Conservation (phyloP, 2,888 invertebrate genomes). For the Meta bourneti region DNA sequence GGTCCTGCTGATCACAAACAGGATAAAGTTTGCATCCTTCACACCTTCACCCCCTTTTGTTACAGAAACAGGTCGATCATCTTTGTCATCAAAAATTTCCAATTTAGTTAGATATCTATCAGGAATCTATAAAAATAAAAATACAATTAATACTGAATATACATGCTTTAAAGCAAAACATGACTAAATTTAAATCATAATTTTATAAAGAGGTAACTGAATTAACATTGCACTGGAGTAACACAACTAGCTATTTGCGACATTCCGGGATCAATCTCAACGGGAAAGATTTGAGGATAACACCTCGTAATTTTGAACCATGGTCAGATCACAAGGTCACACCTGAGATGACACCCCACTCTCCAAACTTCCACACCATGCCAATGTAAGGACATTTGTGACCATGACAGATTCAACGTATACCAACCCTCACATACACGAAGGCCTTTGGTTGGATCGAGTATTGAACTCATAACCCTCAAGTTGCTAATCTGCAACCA, state of each 20-base stretch:
- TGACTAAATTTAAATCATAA: neutral
- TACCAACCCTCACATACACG: too few relatives aligned
- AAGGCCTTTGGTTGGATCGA: too few relatives aligned
- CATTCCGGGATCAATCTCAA: neutral
- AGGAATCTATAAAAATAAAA: conserved; percentile 79
- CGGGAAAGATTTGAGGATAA: neutral
- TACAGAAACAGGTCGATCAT: conserved; percentile 78
- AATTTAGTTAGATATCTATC: conserved; percentile 79
- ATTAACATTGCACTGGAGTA: neutral
- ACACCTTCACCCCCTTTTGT: conserved; percentile 79
- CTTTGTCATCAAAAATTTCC: conserved; percentile 78
- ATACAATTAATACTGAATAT: neutral
- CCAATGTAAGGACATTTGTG: too few relatives aligned
- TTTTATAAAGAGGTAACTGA: neutral
- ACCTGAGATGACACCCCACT: too few relatives aligned
- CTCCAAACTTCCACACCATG: too few relatives aligned
- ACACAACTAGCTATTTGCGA: neutral
- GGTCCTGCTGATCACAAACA: conserved; percentile 79
- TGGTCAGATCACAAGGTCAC: too few relatives aligned
- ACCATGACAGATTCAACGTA: too few relatives aligned
- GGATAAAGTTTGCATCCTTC: conserved; percentile 79
- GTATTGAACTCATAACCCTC: too few relatives aligned
- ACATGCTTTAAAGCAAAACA: neutral
- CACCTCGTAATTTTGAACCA: too few relatives aligned
- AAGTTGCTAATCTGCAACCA: too few relatives aligned